phyloP scores from a whole-genome alignment of 2,113 vertebrate species.

The Triplophysa rosa region DNA sequence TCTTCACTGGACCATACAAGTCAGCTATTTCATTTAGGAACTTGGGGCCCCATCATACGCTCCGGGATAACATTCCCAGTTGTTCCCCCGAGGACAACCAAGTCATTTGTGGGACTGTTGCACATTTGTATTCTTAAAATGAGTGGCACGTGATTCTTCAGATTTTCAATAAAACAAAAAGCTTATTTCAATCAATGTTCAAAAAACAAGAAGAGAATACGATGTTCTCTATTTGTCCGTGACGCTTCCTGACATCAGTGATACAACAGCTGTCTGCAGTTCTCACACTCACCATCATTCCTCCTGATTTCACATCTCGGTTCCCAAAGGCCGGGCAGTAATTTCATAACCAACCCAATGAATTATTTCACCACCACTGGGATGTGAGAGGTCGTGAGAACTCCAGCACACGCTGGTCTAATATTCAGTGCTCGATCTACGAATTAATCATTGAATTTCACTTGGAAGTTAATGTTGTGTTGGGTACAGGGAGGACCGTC shows the following conservation, averaged over 20 bases:
- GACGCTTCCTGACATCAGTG: neutral
- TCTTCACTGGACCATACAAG: no score
- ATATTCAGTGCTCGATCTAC: neutral
- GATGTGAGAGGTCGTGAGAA: neutral
- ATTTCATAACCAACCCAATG: neutral
- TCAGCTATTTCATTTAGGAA: no score
- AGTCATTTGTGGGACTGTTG: no score
- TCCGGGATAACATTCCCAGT: no score
- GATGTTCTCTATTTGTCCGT: neutral
- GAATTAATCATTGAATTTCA: slow-evolving; percentile 14
- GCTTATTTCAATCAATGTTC: neutral
- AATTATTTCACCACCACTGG: neutral
- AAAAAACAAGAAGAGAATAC: neutral
- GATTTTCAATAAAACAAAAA: neutral
- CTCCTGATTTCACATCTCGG: no score
- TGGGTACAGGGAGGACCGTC: no score
- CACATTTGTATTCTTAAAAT: no score
- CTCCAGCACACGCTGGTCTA: neutral
- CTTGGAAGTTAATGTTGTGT: no score
- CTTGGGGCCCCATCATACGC: no score
- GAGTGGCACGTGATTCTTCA: neutral
- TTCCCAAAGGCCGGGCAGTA: no score
- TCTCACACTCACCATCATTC: neutral
- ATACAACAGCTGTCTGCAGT: neutral
- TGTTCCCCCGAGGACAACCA: no score